phyloP scores from a whole-genome alignment of 2,888 invertebrate species.

The Linyphia triangularis region DNA sequence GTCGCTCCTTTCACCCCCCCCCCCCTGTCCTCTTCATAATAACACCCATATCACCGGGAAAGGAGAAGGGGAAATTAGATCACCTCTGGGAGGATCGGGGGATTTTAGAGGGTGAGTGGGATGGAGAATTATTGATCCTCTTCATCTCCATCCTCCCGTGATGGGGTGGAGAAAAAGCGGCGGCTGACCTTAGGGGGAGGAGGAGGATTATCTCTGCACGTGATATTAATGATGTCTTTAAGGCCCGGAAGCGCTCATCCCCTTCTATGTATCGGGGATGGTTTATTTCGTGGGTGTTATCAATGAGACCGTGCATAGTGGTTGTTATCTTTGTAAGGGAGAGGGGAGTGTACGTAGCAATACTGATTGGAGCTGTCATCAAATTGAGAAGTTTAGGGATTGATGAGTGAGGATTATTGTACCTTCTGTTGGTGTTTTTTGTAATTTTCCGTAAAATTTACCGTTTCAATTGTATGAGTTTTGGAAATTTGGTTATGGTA shows the following conservation, averaged over 20 bases:
- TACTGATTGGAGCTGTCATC: too few species aligned
- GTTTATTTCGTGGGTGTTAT: neutral
- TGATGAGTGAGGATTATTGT: too few species aligned
- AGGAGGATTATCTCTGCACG: constrained; percentile 41
- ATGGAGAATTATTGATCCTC: constrained; percentile 35
- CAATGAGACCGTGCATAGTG: neutral
- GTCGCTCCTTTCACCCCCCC: neutral
- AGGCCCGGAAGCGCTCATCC: constrained; percentile 29
- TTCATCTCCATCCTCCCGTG: neutral
- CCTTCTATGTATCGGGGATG: neutral
- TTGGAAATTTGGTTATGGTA: too few species aligned
- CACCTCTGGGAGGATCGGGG: constrained; percentile 11
- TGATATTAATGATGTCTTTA: constrained; percentile 66
- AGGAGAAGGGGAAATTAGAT: constrained; percentile 45
- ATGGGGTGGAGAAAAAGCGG: neutral
- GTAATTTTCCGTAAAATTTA: too few species aligned
- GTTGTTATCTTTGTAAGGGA: neutral
- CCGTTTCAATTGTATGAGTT: too few species aligned
- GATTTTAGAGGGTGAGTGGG: constrained; percentile 1
- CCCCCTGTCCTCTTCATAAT: neutral
- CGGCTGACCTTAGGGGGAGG: neutral
- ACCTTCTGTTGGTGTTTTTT: too few species aligned
- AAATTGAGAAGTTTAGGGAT: too few species aligned
- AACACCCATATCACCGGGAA: constrained; percentile 21
- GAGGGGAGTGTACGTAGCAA: neutral